Evolutionary conservation across 2,797 vertebrate genomes (phyloP).

Genomic region (Eulemur coronatus): DNA sequence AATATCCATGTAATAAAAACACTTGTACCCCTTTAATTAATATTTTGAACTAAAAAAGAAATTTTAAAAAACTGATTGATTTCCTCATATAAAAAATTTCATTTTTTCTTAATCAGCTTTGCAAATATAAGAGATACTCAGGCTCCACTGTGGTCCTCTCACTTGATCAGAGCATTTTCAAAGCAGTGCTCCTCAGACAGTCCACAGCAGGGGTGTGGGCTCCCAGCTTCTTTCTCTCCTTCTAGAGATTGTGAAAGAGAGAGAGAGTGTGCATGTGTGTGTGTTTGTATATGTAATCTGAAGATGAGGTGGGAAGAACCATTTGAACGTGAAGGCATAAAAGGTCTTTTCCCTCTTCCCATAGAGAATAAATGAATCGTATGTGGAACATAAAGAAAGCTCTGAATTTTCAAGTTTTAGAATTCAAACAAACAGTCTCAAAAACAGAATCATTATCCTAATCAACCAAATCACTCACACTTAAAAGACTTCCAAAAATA

Average conservation of each 20-base stretch:
- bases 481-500: slow-evolving; percentile 3
- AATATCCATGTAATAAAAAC: no score
- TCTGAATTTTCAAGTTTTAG: neutral
- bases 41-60: no score
- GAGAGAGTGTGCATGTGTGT: neutral
- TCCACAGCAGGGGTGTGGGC: neutral
- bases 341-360: neutral
- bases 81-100: no score
- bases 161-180: neutral
- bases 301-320: neutral
- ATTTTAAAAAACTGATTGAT: no score
- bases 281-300: neutral
- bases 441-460: neutral
- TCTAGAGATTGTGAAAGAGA: neutral
- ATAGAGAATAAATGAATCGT: neutral
- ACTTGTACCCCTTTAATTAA: no score
- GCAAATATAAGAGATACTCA: neutral
- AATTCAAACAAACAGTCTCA: neutral
- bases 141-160: neutral
- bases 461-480: neutral
- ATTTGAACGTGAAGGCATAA: neutral
- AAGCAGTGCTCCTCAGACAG: neutral
- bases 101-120: neutral
- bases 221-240: neutral
- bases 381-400: neutral